Conservation (phyloP, 2,888 invertebrate species). For the Drosophila mercatorum region DNA sequence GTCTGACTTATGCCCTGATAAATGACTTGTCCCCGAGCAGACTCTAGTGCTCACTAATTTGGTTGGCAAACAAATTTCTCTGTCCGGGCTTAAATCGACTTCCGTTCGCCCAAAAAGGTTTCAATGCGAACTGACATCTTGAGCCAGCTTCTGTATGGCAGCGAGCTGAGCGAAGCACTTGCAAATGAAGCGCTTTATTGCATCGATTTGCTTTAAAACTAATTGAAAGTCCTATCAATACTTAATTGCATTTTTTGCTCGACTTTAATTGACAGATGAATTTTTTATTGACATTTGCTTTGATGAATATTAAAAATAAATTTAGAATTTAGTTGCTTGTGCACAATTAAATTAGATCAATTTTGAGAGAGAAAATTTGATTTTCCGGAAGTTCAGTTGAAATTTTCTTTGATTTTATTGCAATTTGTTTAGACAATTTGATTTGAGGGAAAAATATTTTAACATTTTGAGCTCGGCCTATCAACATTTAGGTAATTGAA, state of each 20-base stretch:
- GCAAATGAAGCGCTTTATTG: too few relatives aligned
- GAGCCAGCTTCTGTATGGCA: conserved; percentile 1
- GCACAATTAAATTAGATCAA: not conserved
- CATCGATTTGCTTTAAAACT: not conserved
- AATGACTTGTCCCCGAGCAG: conserved; percentile 42
- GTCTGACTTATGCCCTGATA: conserved; percentile 56
- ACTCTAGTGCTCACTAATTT: conserved; percentile 36
- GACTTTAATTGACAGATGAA: not conserved
- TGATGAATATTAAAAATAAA: conserved; percentile 1
- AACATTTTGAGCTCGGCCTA: too few relatives aligned
- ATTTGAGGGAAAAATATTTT: too few relatives aligned
- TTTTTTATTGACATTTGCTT: conserved; percentile 17
- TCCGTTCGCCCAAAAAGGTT: conserved; percentile 6
- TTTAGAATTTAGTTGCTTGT: not conserved
- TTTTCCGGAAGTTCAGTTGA: not conserved
- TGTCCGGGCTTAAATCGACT: conserved; percentile 20
- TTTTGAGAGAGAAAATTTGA: too few relatives aligned
- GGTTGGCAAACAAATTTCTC: conserved; percentile 21
- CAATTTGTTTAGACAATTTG: not conserved
- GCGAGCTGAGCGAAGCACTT: too few relatives aligned
- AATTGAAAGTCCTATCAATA: not conserved
- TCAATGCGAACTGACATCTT: conserved; percentile 15
- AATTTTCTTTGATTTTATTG: conserved; percentile 7
- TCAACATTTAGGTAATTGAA: too few relatives aligned
- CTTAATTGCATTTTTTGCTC: not conserved